Evolutionary conservation across 2,888 invertebrate species (phyloP).

Genomic region (Hydrotaea diabolus): DNA sequence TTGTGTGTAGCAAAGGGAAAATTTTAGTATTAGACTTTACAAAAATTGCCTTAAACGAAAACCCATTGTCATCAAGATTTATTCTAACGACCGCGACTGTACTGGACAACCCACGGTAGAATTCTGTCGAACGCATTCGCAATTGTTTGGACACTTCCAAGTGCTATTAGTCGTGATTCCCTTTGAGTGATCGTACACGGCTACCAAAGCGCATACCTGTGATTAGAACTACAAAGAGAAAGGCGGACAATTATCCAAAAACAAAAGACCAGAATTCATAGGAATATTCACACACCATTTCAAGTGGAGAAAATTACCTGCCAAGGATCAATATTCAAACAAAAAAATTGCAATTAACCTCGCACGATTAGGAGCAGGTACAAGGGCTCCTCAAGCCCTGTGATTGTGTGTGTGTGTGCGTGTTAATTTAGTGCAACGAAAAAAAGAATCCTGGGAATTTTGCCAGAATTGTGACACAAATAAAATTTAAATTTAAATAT

Average conservation of each 20-base stretch:
- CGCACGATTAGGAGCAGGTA: neutral
- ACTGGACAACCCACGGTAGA: slow-evolving; percentile 18
- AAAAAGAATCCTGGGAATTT: neutral
- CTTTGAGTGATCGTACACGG: slow-evolving; percentile 1
- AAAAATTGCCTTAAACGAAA: too few species aligned
- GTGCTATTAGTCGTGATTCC: slow-evolving; percentile 27
- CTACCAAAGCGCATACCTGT: slow-evolving; percentile 34
- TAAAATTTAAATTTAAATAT: neutral
- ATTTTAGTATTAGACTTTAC: too few species aligned
- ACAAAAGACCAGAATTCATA: neutral
- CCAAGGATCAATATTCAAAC: neutral
- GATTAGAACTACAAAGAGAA: slow-evolving; percentile 1
- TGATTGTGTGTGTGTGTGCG: neutral
- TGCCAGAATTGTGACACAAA: too few species aligned
- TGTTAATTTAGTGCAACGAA: neutral
- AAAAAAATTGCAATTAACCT: slow-evolving; percentile 9
- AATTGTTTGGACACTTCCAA: slow-evolving; percentile 13
- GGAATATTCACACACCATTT: neutral
- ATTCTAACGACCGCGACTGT: slow-evolving; percentile 13
- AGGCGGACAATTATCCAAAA: neutral
- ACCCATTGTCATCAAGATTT: neutral
- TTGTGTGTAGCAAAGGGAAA: too few species aligned
- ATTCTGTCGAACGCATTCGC: neutral
- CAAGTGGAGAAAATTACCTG: neutral
- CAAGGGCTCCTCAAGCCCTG: neutral